Conservation (phyloP, 2,113 vertebrate species). For the Tringa solitaria region DNA sequence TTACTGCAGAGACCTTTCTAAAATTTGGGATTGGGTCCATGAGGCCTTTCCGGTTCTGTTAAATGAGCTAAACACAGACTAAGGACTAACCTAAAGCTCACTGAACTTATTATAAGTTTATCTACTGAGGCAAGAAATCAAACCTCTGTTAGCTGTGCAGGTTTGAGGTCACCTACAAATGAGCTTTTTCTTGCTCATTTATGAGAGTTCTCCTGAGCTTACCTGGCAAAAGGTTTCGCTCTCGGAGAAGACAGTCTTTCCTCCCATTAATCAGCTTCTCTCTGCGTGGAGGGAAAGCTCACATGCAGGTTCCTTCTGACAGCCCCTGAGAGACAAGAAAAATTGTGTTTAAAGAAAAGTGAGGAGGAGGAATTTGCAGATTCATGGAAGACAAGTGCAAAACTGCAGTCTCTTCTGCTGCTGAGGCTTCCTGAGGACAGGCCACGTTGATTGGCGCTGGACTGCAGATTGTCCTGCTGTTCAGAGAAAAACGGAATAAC, state of each 20-base stretch:
- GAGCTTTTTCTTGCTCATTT: background rate
- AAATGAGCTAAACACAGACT: background rate
- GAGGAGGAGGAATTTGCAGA: background rate
- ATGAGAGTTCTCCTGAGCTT: background rate
- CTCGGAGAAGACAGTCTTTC: background rate
- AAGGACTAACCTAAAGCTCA: background rate
- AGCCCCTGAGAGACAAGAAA: background rate
- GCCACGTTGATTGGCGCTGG: accelerated
- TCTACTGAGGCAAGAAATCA: background rate
- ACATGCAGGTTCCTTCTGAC: background rate
- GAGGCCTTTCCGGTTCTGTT: background rate
- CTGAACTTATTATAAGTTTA: background rate
- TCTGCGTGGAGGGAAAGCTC: background rate
- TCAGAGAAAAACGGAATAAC: background rate
- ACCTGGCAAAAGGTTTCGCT: background rate
- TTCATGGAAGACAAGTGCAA: background rate
- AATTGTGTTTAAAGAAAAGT: background rate
- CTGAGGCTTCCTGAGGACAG: background rate
- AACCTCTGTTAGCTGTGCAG: background rate
- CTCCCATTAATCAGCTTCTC: background rate
- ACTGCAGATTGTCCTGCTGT: background rate
- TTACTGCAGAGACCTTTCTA: background rate
- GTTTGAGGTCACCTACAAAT: background rate
- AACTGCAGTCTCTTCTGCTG: background rate
- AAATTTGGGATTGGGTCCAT: background rate